Evolutionary conservation across 2,888 invertebrate species (phyloP).

Genomic region (Palloptera scutellata): DNA sequence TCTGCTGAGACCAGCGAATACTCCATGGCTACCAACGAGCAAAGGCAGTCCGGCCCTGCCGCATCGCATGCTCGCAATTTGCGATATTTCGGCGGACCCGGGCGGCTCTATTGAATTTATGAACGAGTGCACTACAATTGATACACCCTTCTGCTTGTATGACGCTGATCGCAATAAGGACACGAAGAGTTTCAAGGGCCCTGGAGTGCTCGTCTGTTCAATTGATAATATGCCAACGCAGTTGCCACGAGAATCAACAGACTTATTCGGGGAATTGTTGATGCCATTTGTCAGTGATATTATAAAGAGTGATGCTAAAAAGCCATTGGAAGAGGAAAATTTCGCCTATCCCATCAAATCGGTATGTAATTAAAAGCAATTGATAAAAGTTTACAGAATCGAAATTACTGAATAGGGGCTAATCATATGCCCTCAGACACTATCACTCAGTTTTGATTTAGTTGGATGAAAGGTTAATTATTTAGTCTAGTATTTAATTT

Average conservation of each 20-base stretch:
- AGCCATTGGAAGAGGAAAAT: constrained; percentile 78
- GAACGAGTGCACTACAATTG: constrained; percentile 99
- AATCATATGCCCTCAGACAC: no score
- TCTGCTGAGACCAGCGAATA: constrained; percentile 84
- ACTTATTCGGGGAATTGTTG: constrained; percentile 94
- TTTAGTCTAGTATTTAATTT: background rate
- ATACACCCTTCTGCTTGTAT: constrained; percentile 98
- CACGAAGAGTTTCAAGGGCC: constrained; percentile 93
- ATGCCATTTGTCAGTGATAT: constrained; percentile 90
- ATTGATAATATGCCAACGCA: constrained; percentile 99
- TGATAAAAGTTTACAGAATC: background rate
- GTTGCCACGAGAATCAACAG: constrained; percentile 94
- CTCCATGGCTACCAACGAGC: constrained; percentile 92
- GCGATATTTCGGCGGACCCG: constrained; percentile 99
- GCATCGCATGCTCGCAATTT: constrained; percentile 92
- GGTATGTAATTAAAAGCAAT: constrained; percentile 45
- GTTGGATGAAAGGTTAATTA: no score
- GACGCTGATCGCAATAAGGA: constrained; percentile 98
- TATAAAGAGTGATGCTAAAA: constrained; percentile 81
- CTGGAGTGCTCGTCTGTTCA: constrained; percentile 98
- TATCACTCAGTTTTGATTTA: no score
- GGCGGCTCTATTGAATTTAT: constrained; percentile 99
- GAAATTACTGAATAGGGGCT: background rate
- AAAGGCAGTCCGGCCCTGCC: constrained; percentile 88
- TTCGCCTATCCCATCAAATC: constrained; percentile 66